Percentiles rank a stretch among this genome's conserved stretches.
Evolutionary conservation across 2,888 invertebrate species (phyloP).

Genomic region (Trachelus tabidus): DNA sequence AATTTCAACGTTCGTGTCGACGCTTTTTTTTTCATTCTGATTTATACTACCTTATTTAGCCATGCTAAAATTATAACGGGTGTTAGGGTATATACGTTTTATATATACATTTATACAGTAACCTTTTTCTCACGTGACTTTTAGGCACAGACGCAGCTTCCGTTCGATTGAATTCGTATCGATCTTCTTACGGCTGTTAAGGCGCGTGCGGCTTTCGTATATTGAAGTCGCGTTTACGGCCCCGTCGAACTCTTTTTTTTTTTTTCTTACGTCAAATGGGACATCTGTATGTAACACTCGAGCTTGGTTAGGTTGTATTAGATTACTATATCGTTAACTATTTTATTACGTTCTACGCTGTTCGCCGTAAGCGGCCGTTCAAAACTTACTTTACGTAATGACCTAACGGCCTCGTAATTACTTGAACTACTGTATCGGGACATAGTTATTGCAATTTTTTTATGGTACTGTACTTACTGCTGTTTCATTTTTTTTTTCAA

Average conservation of each 20-base stretch:
- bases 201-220: constrained; percentile 1
- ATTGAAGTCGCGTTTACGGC: constrained; percentile 1
- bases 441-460: too few species aligned
- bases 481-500: background rate
- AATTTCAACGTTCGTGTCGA: too few species aligned
- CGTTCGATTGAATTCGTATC: constrained; percentile 19
- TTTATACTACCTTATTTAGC: background rate
- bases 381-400: background rate
- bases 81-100: background rate
- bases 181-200: constrained; percentile 11
- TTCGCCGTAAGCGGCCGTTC: background rate
- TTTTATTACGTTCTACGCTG: background rate
- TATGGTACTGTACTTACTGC: background rate
- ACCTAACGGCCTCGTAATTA: too few species aligned
- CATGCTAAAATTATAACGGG: background rate
- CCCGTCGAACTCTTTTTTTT: background rate
- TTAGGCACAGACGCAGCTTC: background rate
- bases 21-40: too few species aligned
- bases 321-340: background rate
- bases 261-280: background rate
- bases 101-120: background rate
- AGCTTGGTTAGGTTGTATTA: background rate
- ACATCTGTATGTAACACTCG: background rate
- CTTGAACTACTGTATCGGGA: too few species aligned
- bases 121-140: background rate